Base-by-base conservation (phyloP, 1,140 invertebrate genomes). In the Eurosta solidaginis region DNA sequence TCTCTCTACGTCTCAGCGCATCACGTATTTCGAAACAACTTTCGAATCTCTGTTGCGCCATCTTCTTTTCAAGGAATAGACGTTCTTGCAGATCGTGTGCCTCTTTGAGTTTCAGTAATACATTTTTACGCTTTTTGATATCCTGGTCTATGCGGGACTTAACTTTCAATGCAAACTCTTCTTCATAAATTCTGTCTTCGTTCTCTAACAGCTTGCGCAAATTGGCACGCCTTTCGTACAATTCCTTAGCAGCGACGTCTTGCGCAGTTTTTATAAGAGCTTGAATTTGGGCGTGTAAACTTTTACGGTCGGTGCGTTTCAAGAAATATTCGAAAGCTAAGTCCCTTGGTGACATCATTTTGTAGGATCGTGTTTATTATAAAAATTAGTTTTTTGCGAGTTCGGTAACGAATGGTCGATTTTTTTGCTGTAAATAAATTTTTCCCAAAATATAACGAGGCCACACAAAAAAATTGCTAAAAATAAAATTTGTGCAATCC, bases 21-120 rank as follows among this genome's bases (percentile, higher is more conserved):
- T 87, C 81, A n/a, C 85, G 85, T 6, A 87, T 79, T 74, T 86
- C 85, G 73, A 84, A 83, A 79, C 85, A 86, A 73, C 81, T 82
- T 5, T 79, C 54, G 81, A 87, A 85, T 12, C 81, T 77, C 49
- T 83, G 83, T 50, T 87, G 85, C 20, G 82, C 42, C 6, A 80
- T 80, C 49, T 85, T 86, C 6, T 78, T 27, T 22, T 83, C 78
- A 0, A 84, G 68, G 50, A 83, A 85, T 50, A 83, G 52, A 74
- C 81, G 79, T 5, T 82, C 80, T 4, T 76, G 54, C 25, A 78
- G 79, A 17, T 78, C 73, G 20, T 79, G 77, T 20, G 81, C 78
- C 49, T 83, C 85, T 77, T 82, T 83, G 40, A 84, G 82, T 25
- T 78, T 80, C 10, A 81, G 63, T 76, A 86, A 73, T 17, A 81